These are phyloP conservation scores for Aphelinus certus DNA, from an alignment of 1,140 invertebrate species.

Conservation along the genomic window DNA sequence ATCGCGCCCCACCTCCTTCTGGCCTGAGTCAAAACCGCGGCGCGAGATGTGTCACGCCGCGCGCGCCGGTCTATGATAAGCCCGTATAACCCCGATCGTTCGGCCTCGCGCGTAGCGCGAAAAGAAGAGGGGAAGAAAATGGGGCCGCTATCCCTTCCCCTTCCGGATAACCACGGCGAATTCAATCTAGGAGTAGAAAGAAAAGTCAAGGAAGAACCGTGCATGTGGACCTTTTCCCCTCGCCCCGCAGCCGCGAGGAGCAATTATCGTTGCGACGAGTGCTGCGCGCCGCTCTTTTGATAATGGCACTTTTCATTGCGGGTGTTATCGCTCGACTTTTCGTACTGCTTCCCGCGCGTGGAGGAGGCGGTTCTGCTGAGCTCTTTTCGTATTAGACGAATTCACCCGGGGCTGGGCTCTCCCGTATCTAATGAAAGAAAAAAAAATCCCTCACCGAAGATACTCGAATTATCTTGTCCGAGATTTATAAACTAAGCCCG, in stretches of 20 bases:
- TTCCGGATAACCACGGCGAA: constrained; percentile 10
- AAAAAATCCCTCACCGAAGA: no score
- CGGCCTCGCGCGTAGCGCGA: neutral
- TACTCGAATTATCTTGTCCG: no score
- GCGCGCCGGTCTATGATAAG: constrained; percentile 12
- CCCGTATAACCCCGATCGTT: neutral
- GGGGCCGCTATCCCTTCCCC: neutral
- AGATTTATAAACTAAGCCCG: no score
- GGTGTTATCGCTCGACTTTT: neutral
- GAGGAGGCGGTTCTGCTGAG: no score
- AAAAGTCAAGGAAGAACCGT: no score
- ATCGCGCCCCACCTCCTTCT: constrained; percentile 1
- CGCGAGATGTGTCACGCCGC: constrained; percentile 20
- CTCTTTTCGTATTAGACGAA: no score
- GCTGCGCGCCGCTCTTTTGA: neutral
- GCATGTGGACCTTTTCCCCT: no score
- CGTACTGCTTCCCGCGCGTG: no score
- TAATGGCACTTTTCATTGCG: neutral
- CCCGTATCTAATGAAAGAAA: no score
- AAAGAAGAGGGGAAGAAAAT: neutral
- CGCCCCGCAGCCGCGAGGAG: neutral
- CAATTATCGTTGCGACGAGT: neutral
- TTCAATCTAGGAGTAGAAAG: neutral
- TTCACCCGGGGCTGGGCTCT: no score
- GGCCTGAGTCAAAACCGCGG: constrained; percentile 16